Base-by-base conservation (phyloP, 2,888 invertebrate genomes). In the Sialis lutaria region DNA sequence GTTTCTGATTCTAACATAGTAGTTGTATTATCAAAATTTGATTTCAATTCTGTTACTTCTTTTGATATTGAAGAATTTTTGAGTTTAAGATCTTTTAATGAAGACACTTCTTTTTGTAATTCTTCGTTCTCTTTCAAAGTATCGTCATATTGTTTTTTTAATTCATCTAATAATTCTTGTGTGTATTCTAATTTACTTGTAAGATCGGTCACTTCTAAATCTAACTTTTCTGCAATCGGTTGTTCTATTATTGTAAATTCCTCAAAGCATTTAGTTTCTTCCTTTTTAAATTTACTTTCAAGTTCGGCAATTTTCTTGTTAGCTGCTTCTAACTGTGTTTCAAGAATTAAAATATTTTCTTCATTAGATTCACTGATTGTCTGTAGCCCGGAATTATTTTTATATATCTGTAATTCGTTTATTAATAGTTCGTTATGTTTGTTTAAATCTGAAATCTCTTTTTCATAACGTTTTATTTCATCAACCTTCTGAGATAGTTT, bases 341-440 rank as follows among this genome's bases (percentile, higher is more conserved):
- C 81, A 53, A 82, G 58, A 54, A 75, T 70, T 0, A 70, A 65
- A 50, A 79, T 63, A 52, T 75, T 79, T 54, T 82, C 81, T 64
- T 82, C 82, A 55, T 81, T 80, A 2, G 77, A 73, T 65, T 82
- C 82, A 44, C 76, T 75, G 45, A 82, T 82, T 1, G 82, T 79
- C 60, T 81, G 76, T 53, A 82, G 62, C 53, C 77, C 77, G n/a
- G 72, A 70, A n/a, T 67, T 66, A 44, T 70, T 74, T 57, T 79
- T 79, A 45, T 73, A 69, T 43, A 73, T 70, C 40, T 79, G 70
- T 50, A 82, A 67, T 62, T 81, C 79, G 44, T 72, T 71, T 53
- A 81, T 69, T n/a, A 82, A 63, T 49, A 78, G 68, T 55, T 79
- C 80, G 56, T 82, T 82, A 59, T 79, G 82, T 58, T 78, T 77